phyloP scores from a whole-genome alignment of 1,140 invertebrate species.

The Diachasma alloeum region DNA sequence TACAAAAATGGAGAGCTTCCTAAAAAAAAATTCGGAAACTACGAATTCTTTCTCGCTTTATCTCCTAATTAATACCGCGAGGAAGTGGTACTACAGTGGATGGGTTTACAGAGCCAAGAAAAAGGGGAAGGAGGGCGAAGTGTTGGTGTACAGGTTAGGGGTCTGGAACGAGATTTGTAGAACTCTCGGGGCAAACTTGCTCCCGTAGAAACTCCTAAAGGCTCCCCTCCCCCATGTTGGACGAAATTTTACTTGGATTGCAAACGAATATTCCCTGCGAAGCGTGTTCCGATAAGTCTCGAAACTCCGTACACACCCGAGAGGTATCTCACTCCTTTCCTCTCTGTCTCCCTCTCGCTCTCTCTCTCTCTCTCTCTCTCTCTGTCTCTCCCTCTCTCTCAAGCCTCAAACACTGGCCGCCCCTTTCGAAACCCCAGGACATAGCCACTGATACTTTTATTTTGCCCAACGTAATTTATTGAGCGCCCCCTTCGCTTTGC shows the following conservation, averaged over 20 bases:
- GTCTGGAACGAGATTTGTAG: not conserved
- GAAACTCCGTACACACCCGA: constrained; percentile 9
- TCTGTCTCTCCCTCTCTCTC: not conserved
- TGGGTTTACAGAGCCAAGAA: not conserved
- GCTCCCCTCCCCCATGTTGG: not conserved
- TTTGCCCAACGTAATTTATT: not conserved
- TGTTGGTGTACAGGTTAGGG: not conserved
- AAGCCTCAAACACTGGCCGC: not conserved
- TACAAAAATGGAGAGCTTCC: too few relatives aligned
- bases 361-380: not conserved
- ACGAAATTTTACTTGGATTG: constrained; percentile 11
- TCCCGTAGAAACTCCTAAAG: not conserved
- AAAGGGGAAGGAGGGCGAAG: not conserved
- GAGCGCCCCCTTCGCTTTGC: not conserved
- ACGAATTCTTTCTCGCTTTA: not conserved
- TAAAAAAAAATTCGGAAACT: not conserved
- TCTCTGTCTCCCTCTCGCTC: not conserved
- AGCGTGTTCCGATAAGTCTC: constrained; percentile 14
- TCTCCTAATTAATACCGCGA: not conserved
- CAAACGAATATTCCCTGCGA: constrained; percentile 12
- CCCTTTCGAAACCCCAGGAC: not conserved
- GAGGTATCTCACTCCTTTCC: not conserved
- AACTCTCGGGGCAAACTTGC: constrained; percentile 3
- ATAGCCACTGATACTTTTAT: not conserved
- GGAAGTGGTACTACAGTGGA: not conserved